Base-by-base conservation (phyloP, 2,797 vertebrate species). In the Sitta carolinensis region DNA sequence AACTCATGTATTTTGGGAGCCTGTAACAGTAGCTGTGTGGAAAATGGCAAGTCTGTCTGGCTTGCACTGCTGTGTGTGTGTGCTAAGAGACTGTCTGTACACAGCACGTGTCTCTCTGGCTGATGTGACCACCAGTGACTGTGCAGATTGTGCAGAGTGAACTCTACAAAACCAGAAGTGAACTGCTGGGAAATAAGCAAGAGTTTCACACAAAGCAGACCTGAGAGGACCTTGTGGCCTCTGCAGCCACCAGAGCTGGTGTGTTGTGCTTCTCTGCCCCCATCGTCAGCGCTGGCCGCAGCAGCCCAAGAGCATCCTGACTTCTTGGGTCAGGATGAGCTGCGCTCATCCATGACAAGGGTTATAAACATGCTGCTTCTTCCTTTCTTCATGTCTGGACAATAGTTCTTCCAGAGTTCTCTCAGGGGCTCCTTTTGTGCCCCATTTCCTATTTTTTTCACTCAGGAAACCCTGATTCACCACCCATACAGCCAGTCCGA, bases 1-100 rank as follows among this genome's bases (percentile, higher is more conserved):
- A 93, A 81, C 73, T 87, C 32, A 12, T 9, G 1, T 87, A 72
- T 68, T 88, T 81, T 50, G 54, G 68, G 80, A 89, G 69, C 75
- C 63, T 87, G 82, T 83, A 94, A 90, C 52, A 73, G 82, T 81
- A 87, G 64, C 81, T 89, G 38, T 30, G 73, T 51, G 79, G 89
- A 92, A 93, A 82, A 89, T 18, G 42, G 72, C 83, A 94, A 78
- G 68, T 38, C 50, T 57, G 30, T 25, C 54, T 75, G 73, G 81
- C 81, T 77, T 75, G 51, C n/a, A 7, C 11, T 63, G 79, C 38
- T 55, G 4, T 38, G 38, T 77, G 54, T 3, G 0, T 79, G 78
- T 5, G 4, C 75, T 50, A 64, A 42, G 76, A 22, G 17, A 62
- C 5, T 11, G 34, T 61, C 63, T 78, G 67, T 29, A 75, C 34